These are phyloP conservation scores for Drosophila barbarae DNA, from an alignment of 2,888 invertebrate species.

Conservation along the genomic window DNA sequence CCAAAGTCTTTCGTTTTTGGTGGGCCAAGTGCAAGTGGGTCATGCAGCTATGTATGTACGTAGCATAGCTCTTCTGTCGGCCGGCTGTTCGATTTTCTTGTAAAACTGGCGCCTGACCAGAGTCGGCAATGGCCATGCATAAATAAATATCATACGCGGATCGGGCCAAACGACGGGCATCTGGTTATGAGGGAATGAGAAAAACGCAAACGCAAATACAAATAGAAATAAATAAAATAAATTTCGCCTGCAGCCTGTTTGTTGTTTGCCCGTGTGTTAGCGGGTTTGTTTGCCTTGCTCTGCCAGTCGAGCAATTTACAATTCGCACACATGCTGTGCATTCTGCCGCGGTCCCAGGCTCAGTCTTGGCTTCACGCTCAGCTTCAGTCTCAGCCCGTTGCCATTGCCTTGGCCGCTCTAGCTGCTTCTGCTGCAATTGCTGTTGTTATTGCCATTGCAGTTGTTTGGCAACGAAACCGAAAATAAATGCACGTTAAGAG, in stretches of 20 bases:
- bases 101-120: slow-evolving; percentile 54
- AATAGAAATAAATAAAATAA: slow-evolving; percentile 51
- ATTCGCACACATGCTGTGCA: slow-evolving; percentile 72
- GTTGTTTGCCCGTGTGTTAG: slow-evolving; percentile 48
- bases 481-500: slow-evolving; percentile 67
- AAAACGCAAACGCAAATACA: slow-evolving; percentile 37
- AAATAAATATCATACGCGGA: slow-evolving; percentile 62
- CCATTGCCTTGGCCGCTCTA: slow-evolving; percentile 2
- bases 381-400: neutral
- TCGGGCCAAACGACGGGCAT: slow-evolving; percentile 26
- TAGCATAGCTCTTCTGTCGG: slow-evolving; percentile 16
- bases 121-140: slow-evolving; percentile 48
- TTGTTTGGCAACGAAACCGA: slow-evolving; percentile 65
- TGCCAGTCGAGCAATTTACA: slow-evolving; percentile 67
- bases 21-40: slow-evolving; percentile 57
- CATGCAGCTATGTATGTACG: slow-evolving; percentile 36
- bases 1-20: slow-evolving; percentile 60
- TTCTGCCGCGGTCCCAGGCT: slow-evolving; percentile 1
- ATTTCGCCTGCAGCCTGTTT: slow-evolving; percentile 65
- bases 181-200: slow-evolving; percentile 55
- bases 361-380: neutral
- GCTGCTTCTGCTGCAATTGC: slow-evolving; percentile 26
- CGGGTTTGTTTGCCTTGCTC: slow-evolving; percentile 39
- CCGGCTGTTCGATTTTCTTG: slow-evolving; percentile 53
- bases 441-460: slow-evolving; percentile 15